Percentiles rank a stretch among this genome's conserved stretches.
These are phyloP conservation scores for Mizuhopecten yessoensis DNA, from an alignment of 1,140 invertebrate species.

Conservation along the genomic window DNA sequence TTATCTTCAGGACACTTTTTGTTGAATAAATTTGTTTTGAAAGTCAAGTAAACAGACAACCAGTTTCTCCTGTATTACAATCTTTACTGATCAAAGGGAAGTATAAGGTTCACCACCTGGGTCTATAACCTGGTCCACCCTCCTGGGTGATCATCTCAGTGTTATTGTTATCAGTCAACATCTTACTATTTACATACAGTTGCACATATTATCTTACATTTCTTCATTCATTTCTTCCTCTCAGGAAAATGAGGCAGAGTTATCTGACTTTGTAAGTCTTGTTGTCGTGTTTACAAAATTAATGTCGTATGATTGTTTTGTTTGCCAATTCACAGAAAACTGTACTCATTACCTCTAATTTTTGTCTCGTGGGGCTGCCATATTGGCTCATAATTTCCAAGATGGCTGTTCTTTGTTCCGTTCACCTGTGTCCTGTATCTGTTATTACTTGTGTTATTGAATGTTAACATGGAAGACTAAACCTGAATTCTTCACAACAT, in stretches of 20 bases:
- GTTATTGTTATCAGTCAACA: too few species aligned
- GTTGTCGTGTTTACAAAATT: not conserved
- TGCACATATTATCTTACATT: not conserved
- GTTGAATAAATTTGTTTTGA: too few species aligned
- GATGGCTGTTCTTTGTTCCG: not conserved
- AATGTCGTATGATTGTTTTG: constrained; percentile 4
- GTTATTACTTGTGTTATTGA: not conserved
- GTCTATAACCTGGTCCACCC: too few species aligned
- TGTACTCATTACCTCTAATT: not conserved
- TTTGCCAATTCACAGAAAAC: not conserved
- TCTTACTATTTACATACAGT: too few species aligned
- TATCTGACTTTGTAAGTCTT: constrained; percentile 18
- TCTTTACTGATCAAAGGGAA: too few species aligned
- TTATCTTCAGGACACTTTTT: too few species aligned
- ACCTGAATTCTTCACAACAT: not conserved
- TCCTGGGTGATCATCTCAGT: too few species aligned
- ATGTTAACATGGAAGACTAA: not conserved
- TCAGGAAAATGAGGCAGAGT: constrained; percentile 14
- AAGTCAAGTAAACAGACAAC: too few species aligned
- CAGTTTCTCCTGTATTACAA: too few species aligned
- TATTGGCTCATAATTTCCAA: not conserved
- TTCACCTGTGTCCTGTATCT: not conserved
- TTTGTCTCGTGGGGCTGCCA: not conserved
- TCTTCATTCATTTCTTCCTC: not conserved
- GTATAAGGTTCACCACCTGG: too few species aligned